Percentiles rank a stretch among this genome's conserved stretches.
Conservation (phyloP, 2,888 invertebrate species). For the Oscheius sp. region DNA sequence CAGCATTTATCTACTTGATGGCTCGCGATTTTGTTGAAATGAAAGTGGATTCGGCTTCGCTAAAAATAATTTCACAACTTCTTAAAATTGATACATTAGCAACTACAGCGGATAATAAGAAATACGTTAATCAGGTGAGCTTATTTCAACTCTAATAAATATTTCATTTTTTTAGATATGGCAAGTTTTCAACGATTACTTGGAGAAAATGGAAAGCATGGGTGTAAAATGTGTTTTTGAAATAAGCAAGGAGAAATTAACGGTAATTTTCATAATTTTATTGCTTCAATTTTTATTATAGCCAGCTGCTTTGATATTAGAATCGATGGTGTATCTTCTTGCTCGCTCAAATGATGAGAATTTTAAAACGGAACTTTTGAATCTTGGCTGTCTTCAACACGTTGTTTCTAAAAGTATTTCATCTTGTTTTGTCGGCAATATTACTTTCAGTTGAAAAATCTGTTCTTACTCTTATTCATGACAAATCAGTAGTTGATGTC, state of each 20-base stretch:
- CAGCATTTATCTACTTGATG: constrained; percentile 65
- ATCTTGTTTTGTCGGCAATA: background rate
- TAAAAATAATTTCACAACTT: constrained; percentile 54
- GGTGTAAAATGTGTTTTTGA: constrained; percentile 54
- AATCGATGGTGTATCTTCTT: constrained; percentile 64
- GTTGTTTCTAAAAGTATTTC: constrained; percentile 61
- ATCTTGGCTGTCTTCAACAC: constrained; percentile 63
- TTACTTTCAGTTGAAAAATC: constrained; percentile 45
- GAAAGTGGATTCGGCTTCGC: constrained; percentile 43
- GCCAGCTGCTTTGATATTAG: constrained; percentile 61
- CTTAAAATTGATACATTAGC: constrained; percentile 53
- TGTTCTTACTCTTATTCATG: constrained; percentile 26
- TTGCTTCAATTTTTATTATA: too few species aligned
- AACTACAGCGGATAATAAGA: constrained; percentile 11
- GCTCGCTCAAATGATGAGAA: constrained; percentile 48
- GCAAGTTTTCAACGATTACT: constrained; percentile 60
- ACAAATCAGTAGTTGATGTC: background rate
- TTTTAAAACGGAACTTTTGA: constrained; percentile 65
- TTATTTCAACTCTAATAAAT: constrained; percentile 4
- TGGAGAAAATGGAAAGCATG: constrained; percentile 44
- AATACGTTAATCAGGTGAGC: constrained; percentile 16
- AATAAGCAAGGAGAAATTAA: constrained; percentile 46
- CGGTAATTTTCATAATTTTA: constrained; percentile 1
- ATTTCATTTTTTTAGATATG: constrained; percentile 51
- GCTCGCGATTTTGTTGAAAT: constrained; percentile 63